Percentiles rank a stretch among this genome's conserved stretches.
Conservation (phyloP, 92 coral and sea anemone genomes). For the Hydrozoanthus gracilis region DNA sequence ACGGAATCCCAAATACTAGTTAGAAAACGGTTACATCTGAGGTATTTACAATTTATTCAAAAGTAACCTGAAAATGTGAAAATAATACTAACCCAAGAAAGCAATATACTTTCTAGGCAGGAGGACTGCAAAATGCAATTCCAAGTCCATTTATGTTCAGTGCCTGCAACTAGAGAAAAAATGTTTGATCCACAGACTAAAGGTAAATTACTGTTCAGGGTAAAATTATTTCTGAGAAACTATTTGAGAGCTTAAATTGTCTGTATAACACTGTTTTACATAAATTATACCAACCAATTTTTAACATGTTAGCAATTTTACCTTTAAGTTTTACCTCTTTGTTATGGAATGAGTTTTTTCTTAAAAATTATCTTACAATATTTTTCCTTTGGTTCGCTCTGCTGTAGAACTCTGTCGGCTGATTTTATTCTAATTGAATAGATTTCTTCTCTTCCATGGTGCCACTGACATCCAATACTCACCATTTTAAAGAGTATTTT, state of each 20-base stretch:
- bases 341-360: not conserved
- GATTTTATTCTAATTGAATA: not conserved
- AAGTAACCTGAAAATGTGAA: not conserved
- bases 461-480: slow-evolving; percentile 21
- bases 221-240: too few relatives aligned
- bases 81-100: slow-evolving; percentile 69
- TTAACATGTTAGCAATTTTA: not conserved
- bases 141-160: slow-evolving; percentile 31
- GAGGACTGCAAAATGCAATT: slow-evolving; percentile 7
- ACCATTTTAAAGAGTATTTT: not conserved
- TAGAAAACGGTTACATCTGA: slow-evolving; percentile 34
- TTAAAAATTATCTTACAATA: not conserved
- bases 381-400: too few relatives aligned
- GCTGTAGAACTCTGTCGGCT: too few relatives aligned
- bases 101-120: slow-evolving; percentile 24
- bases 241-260: too few relatives aligned
- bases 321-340: not conserved
- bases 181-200: slow-evolving; percentile 12
- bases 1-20: slow-evolving; percentile 57
- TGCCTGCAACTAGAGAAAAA: slow-evolving; percentile 69
- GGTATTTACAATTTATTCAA: not conserved
- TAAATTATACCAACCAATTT: too few relatives aligned
- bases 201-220: too few relatives aligned
- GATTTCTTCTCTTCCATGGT: not conserved
- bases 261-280: too few relatives aligned